These are phyloP conservation scores for Tetragnatha versicolor DNA, from an alignment of 1,140 invertebrate species.

Conservation along the genomic window DNA sequence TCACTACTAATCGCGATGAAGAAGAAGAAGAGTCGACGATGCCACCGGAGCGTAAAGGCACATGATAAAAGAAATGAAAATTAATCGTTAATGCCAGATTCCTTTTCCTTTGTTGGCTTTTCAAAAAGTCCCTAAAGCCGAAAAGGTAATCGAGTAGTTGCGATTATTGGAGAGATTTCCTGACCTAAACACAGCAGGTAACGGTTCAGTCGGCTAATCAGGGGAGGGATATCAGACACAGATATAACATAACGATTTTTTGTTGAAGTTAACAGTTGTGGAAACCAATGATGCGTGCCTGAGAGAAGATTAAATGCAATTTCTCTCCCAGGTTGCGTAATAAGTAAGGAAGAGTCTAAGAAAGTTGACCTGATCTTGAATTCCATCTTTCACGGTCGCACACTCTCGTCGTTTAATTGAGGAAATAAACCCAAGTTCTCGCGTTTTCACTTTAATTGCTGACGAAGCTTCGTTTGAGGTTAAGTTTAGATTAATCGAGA, in stretches of 20 bases:
- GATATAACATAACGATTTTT: conserved; percentile 8
- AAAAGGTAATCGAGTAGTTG: background rate
- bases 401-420: background rate
- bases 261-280: background rate
- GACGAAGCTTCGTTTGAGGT: too few species aligned
- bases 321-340: too few species aligned
- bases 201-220: conserved; percentile 28
- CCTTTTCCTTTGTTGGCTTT: background rate
- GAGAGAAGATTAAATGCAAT: background rate
- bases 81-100: conserved; percentile 4
- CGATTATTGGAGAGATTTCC: conserved; percentile 10
- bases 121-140: background rate
- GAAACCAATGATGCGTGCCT: background rate
- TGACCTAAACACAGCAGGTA: conserved; percentile 34
- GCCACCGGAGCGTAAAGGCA: background rate
- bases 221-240: conserved; percentile 6
- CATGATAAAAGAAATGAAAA: conserved; percentile 20
- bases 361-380: too few species aligned
- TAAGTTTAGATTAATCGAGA: too few species aligned
- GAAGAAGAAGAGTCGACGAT: conserved; percentile 2
- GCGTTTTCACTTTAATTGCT: too few species aligned
- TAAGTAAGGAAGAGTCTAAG: too few species aligned
- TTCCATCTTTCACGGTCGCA: background rate
- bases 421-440: too few species aligned
- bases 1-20: conserved; percentile 23